Percentiles rank a stretch among this genome's conserved stretches.
Evolutionary conservation across 2,888 invertebrate genomes (phyloP).

Genomic region (Ctena decussata): DNA sequence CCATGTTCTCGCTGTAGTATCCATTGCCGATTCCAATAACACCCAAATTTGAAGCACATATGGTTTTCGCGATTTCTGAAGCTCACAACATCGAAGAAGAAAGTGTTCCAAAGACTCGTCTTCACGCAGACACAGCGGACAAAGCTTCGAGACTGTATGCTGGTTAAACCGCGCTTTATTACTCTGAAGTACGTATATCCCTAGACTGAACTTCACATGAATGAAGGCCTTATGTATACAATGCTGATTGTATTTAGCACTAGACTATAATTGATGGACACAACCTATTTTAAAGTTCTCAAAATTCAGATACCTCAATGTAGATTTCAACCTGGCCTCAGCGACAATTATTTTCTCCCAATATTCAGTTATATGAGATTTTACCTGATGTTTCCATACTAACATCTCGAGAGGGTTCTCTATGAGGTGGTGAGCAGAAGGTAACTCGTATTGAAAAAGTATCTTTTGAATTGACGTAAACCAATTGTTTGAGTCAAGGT

Average conservation of each 20-base stretch:
- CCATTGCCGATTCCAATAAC: background rate
- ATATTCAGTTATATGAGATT: background rate
- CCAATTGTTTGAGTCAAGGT: background rate
- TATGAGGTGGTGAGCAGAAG: background rate
- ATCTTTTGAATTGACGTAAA: background rate
- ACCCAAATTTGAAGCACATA: background rate
- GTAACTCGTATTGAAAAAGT: background rate
- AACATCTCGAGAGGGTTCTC: background rate
- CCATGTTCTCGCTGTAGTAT: too few relatives aligned
- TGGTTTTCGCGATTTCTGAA: too few relatives aligned
- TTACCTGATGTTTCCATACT: background rate
- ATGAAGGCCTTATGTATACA: background rate
- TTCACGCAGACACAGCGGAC: background rate
- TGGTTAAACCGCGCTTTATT: background rate
- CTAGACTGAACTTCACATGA: background rate
- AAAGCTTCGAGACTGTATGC: background rate
- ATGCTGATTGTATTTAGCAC: background rate
- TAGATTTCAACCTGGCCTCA: background rate
- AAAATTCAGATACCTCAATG: background rate
- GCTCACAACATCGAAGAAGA: background rate
- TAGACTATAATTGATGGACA: background rate
- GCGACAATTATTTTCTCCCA: background rate
- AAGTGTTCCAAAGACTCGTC: background rate
- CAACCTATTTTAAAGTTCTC: background rate
- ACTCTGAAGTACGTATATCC: background rate